Evolutionary conservation across 2,888 invertebrate genomes (phyloP), one percentile per base, ranked within the genome.

Genomic region (Plebejus argus): DNA sequence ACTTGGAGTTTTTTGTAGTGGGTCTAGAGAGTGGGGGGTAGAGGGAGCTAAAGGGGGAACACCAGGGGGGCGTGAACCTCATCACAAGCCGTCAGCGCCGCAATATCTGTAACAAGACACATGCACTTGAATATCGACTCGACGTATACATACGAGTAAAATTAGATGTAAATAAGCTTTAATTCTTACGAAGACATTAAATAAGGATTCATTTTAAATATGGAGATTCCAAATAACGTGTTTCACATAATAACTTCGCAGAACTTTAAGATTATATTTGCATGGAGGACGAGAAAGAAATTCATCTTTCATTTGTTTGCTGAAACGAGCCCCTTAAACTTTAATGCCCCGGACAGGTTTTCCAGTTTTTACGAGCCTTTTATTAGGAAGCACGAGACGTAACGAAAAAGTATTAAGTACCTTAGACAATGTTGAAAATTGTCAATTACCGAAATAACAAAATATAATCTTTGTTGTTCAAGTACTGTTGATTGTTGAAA

Each of bases 11-110:
- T 78, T 86, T 89, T 80, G 89, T 89, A 89, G 85, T 85, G 81
- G 87, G 83, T 82, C 86, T 91, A 85, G 85, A 88, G 84, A 89
- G 88, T 91, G 91, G 82, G 88, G 87, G 89, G 85, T 71, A 15
- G 33, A 83, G 87, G 86, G 89, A 89, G 89, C 88, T 82, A 78
- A 84, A 87, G 88, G 88, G 83, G 81, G 85, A 78, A 83, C 82
- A 85, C 82, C 84, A 86, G 85, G 84, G 86, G 85, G 70, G 28
- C 71, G 85, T 85, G 84, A 87, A 89, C 92, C 89, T 91, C 93
- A 93, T 93, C 87, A 92, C 93, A 91, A 81, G 83, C 81, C 82
- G 83, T 83, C 79, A 83, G 78, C 78, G 82, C 81, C 81, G 82
- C 82, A 81, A 82, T 79, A 78, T 79, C 84, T 84, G 84, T 72